Evolutionary conservation across 2,797 vertebrate species (phyloP).

Genomic region (Poecilia picta): DNA sequence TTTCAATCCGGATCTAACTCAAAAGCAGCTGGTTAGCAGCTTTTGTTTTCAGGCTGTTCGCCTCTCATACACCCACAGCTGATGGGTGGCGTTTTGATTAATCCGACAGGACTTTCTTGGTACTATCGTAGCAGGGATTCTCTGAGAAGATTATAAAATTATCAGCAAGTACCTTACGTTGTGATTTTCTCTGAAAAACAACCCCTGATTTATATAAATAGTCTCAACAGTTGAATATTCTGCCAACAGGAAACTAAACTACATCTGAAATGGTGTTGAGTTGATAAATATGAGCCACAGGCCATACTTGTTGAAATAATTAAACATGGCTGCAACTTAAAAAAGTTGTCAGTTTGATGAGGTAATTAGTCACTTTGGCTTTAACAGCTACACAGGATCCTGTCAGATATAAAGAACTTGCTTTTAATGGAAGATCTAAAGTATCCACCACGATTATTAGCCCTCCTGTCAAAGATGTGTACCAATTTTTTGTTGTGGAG

Average conservation of each 20-base stretch:
- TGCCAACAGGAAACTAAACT: conserved; percentile 15
- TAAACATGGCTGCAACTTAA: conserved; percentile 1
- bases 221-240: conserved; percentile 47
- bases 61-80: conserved; percentile 39
- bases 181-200: conserved; percentile 50
- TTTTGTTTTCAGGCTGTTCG: conserved; percentile 51
- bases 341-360: conserved; percentile 13
- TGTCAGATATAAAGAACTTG: conserved; percentile 3
- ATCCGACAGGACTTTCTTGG: conserved; percentile 58
- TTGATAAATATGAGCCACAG: conserved; percentile 39
- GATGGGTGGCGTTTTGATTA: conserved; percentile 58
- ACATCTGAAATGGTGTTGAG: conserved; percentile 20
- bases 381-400: conserved; percentile 8
- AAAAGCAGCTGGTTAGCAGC: conserved; percentile 53
- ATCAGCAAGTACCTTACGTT: conserved; percentile 65
- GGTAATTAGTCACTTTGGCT: conserved; percentile 25
- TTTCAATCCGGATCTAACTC: conserved; percentile 54
- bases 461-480: background rate
- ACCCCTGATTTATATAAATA: conserved; percentile 43
- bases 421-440: background rate
- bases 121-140: conserved; percentile 43
- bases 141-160: conserved; percentile 65
- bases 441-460: background rate
- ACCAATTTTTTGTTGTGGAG: background rate
- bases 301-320: conserved; percentile 24